Percentiles rank a stretch among this genome's conserved stretches.
Conservation (phyloP, 1,140 invertebrate species). For the Heliothis subflexa region DNA sequence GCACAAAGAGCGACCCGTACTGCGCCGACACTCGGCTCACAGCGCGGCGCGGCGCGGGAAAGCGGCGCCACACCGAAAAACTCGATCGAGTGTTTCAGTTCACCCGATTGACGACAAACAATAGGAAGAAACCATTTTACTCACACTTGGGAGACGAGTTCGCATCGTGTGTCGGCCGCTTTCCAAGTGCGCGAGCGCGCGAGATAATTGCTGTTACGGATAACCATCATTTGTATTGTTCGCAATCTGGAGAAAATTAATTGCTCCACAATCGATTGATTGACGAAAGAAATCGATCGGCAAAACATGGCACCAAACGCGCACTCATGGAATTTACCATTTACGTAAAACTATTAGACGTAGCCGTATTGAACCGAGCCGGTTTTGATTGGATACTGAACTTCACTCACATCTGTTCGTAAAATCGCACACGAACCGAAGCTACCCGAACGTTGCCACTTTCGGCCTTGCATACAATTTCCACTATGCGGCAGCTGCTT, state of each 20-base stretch:
- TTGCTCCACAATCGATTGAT: conserved; percentile 70
- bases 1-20: neutral
- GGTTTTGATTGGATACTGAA: conserved; percentile 25
- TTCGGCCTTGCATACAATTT: conserved; percentile 36
- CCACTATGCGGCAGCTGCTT: conserved; percentile 47
- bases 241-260: conserved; percentile 77
- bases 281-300: conserved; percentile 64
- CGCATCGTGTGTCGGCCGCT: conserved; percentile 68
- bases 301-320: conserved; percentile 18
- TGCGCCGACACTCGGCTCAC: neutral
- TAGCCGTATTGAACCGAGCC: neutral
- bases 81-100: conserved; percentile 67
- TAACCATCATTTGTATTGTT: conserved; percentile 83
- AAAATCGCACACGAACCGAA: neutral
- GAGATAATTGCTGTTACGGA: conserved; percentile 70
- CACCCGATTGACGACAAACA: conserved; percentile 64
- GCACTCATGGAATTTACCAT: conserved; percentile 19
- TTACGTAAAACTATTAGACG: conserved; percentile 19
- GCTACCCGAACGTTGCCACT: conserved; percentile 27
- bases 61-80: conserved; percentile 67
- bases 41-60: conserved; percentile 57
- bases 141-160: conserved; percentile 67
- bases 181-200: conserved; percentile 71
- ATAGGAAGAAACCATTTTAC: conserved; percentile 81
- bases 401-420: conserved; percentile 39